These are phyloP conservation scores for Hoplostethus mediterraneus DNA, from an alignment of 2,797 vertebrate species.

Conservation along the genomic window DNA sequence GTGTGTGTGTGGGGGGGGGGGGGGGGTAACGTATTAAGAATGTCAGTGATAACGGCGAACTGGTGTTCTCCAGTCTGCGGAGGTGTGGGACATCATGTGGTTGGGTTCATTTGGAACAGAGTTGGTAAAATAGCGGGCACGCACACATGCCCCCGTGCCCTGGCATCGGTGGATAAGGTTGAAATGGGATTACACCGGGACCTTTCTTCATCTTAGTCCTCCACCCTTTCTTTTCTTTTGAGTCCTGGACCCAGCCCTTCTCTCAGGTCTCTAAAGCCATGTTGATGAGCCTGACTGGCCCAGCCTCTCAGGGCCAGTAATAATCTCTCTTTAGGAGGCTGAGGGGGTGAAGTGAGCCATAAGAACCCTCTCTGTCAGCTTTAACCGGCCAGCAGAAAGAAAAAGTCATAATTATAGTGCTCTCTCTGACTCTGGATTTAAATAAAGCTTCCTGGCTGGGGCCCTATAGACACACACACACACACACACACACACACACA, in stretches of 20 bases:
- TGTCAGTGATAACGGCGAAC: conserved; percentile 31
- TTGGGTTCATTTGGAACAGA: conserved; percentile 38
- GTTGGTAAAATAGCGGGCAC: conserved; percentile 6
- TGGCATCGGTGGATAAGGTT: conserved; percentile 58
- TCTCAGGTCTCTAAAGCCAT: conserved; percentile 65
- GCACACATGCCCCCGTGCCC: conserved; percentile 35
- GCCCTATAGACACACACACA: conserved; percentile 68
- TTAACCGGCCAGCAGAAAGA: conserved; percentile 78
- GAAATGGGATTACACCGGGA: conserved; percentile 75
- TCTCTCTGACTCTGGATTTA: conserved; percentile 75
- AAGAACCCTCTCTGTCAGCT: conserved; percentile 85
- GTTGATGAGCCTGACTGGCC: conserved; percentile 75
- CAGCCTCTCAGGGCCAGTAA: conserved; percentile 70
- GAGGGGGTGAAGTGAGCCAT: conserved; percentile 81
- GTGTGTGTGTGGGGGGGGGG: too few species aligned
- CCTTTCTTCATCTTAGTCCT: conserved; percentile 59
- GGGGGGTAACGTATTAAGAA: conserved; percentile 8
- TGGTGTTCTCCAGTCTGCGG: conserved; percentile 2
- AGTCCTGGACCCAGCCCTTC: conserved; percentile 59
- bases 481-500: conserved; percentile 37
- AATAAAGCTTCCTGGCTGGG: conserved; percentile 77
- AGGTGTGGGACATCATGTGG: conserved; percentile 9
- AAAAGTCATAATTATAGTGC: conserved; percentile 86
- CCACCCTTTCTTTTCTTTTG: conserved; percentile 42
- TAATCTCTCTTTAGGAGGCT: conserved; percentile 82